Evolutionary conservation across 2,113 vertebrate genomes (phyloP), one percentile per base, ranked within the genome.

Genomic region (Baryphthengus martii): DNA sequence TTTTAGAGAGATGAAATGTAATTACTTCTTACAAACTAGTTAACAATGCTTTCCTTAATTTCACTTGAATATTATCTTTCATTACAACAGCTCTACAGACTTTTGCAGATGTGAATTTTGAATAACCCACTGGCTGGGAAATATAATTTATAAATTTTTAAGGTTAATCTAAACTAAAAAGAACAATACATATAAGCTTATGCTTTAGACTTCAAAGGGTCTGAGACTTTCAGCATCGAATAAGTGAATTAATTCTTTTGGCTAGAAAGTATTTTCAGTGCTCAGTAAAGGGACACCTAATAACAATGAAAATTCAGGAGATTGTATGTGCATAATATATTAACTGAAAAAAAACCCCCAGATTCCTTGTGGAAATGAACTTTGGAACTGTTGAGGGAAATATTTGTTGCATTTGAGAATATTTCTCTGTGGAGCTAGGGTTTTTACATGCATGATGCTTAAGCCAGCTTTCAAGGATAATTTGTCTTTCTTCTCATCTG

Each of bases 31-130:
- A 59, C 47, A 85, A 94, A 93, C 26, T 26, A 26, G 33, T 37
- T 72, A 95, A 90, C n/a, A 79, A 72, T 84, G 35, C 3, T 94
- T 96, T 93, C 66, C 88, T 88, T 89, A 86, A 80, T 90, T 92
- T 87, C 3, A 45, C 72, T 84, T 91, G 10, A 63, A 67, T 67
- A 72, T 87, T 87, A 72, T 39, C 72, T 86, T 89, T 78, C 31
- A 66, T 78, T 93, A 72, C n/a, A 87, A 72, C 10, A 83, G 10
- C 33, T 79, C 50, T 61, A 73, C 37, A 91, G 58, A 73, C 16
- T 81, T 73, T 45, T 88, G 23, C 56, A 90, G 29, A 40, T 89
- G 73, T 80, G 65, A 79, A 72, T 59, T 85, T 74, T 89, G 55
- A 85, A 67, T 85, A 72, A 68, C 9, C 15, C 17, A 49, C 16